Evolutionary conservation across 2,797 vertebrate species (phyloP), one percentile per base, ranked within the genome.

Genomic region (Onychomys torridus): DNA sequence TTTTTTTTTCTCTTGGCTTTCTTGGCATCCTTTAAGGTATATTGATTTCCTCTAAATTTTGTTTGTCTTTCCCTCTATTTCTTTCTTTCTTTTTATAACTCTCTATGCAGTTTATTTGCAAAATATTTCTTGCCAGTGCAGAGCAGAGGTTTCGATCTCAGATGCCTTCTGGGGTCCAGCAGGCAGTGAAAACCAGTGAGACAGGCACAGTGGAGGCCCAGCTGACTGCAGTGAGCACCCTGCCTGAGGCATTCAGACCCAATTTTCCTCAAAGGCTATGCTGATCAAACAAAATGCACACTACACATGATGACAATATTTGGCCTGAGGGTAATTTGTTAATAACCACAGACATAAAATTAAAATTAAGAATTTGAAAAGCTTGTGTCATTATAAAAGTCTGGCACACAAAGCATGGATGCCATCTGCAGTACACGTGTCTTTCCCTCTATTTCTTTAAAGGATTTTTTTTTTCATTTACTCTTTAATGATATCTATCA

Each of bases 311-410:
- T 78, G 52, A 37, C 49, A 49, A 83, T 5, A 82, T 77, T 55
- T 88, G 34, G 55, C 55, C 61, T 49, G 87, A 29, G 14, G 87
- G n/a, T 49, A 65, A 77, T 37, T 46, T 76, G 25, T 49, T 83
- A 78, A 78, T 40, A 83, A 40, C 25, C 1, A 65, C 49, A 69
- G 19, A n/a, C 46, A 69, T 65, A 49, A 46, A 63, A 84, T 59
- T 86, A 76, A 55, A 88, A 78, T 57, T 73, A 79, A 93, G 19
- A 84, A n/a, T 46, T 89, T 88, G 25, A 81, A 93, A 85, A 43
- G 17, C 25, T 69, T 67, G 1, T 43, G 13, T 14, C 11, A 27
- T 73, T n/a, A 52, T 91, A 49, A 91, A 89, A 84, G 55, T 32
- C 83, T 43, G 87, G 9, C 19, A 17, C 32, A 46, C n/a, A 17